Evolutionary conservation across 2,113 vertebrate species (phyloP).

Genomic region (Lontra canadensis): DNA sequence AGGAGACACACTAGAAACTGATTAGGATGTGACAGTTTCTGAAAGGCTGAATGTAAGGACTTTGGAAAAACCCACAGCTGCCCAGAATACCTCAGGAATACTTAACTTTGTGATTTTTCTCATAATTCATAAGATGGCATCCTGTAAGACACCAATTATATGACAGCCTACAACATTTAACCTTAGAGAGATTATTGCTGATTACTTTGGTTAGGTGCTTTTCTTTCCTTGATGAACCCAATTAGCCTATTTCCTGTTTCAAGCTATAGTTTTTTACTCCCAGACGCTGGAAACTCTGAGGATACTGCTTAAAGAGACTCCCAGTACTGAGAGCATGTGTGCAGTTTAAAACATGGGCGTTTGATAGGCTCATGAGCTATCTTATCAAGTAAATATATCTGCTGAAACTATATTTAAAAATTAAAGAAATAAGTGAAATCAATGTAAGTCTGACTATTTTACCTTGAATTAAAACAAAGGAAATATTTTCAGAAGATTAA

Average conservation of each 20-base stretch:
- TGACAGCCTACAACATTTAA: neutral
- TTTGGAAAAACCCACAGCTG: neutral
- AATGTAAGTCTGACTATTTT: neutral
- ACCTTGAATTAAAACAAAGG: neutral
- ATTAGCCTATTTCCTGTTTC: neutral
- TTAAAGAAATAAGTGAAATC: constrained; percentile 11
- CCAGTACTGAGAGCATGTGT: rapidly evolving
- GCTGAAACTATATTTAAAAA: neutral
- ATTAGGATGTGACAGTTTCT: constrained; percentile 59
- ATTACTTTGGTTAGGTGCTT: neutral
- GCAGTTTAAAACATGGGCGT: neutral
- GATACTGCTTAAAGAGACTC: neutral
- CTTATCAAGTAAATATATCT: neutral
- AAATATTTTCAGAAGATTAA: neutral
- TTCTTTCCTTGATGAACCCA: neutral
- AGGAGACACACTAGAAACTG: constrained; percentile 57
- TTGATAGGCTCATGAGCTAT: neutral
- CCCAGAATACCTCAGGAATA: neutral
- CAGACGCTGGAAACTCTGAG: neutral
- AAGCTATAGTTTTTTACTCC: neutral
- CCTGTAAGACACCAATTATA: neutral
- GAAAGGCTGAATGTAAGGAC: constrained; percentile 31
- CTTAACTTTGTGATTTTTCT: neutral
- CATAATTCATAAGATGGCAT: neutral
- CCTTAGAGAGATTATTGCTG: neutral